Evolutionary conservation across 2,113 vertebrate species (phyloP).

Genomic region (Oostethus manadensis): DNA sequence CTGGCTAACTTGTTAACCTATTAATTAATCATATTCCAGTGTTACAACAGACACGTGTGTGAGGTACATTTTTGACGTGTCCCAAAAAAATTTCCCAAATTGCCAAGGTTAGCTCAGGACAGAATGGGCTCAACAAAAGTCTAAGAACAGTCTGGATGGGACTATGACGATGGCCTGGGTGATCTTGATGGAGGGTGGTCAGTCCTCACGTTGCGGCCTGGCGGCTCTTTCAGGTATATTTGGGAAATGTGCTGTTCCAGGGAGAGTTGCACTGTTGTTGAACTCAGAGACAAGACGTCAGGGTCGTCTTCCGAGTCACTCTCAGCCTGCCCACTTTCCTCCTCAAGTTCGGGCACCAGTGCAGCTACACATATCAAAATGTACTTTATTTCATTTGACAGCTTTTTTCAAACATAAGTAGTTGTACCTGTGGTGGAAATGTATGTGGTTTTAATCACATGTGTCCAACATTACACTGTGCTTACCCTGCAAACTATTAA

Average conservation of each 20-base stretch:
- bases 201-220: background rate
- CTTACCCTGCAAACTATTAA: conserved; percentile 4
- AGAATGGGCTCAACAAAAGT: background rate
- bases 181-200: background rate
- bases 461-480: background rate
- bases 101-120: background rate
- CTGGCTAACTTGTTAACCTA: background rate
- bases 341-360: background rate
- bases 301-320: conserved; percentile 2
- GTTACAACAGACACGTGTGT: background rate
- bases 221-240: conserved; percentile 1
- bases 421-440: background rate
- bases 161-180: background rate
- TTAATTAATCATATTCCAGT: background rate
- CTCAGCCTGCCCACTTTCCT: conserved; percentile 4
- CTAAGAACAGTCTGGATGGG: conserved; percentile 1
- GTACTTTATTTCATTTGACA: background rate
- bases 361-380: background rate
- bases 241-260: conserved; percentile 5
- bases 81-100: background rate
- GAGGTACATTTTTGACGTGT: no score
- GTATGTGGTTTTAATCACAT: background rate
- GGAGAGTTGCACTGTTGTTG: conserved; percentile 1
- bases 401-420: background rate
- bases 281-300: conserved; percentile 7